These are phyloP conservation scores for Pelodytes ibericus DNA, from an alignment of 2,797 vertebrate genomes.

Conservation along the genomic window DNA sequence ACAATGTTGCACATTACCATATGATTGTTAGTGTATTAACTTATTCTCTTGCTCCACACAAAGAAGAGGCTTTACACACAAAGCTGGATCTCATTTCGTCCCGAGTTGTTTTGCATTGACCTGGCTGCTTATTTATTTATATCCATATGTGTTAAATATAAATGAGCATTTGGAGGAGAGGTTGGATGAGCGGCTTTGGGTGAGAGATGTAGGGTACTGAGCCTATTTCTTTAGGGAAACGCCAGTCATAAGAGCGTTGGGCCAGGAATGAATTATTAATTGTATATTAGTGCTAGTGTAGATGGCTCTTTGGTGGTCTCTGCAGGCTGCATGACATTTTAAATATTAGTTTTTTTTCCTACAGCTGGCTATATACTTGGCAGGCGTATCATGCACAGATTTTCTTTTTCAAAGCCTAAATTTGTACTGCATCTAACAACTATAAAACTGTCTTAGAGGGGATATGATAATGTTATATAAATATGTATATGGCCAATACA, in stretches of 20 bases:
- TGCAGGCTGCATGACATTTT: not conserved
- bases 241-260: not conserved
- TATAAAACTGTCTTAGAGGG: too few relatives aligned
- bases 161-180: conserved; percentile 18
- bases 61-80: conserved; percentile 29
- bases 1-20: conserved; percentile 29
- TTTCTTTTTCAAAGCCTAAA: too few relatives aligned
- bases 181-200: not conserved
- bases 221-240: not conserved
- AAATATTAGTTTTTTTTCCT: not conserved
- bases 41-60: conserved; percentile 39
- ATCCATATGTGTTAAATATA: conserved; percentile 35
- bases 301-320: not conserved
- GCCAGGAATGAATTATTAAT: conserved; percentile 4
- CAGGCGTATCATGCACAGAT: too few relatives aligned
- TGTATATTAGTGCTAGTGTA: not conserved
- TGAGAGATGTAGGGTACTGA: not conserved
- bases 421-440: not conserved
- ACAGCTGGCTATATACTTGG: not conserved
- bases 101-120: conserved; percentile 27
- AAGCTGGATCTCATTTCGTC: conserved; percentile 34
- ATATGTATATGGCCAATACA: too few relatives aligned
- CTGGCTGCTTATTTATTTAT: conserved; percentile 36
- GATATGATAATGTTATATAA: too few relatives aligned
- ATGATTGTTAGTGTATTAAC: conserved; percentile 48